Percentiles rank a stretch among this genome's conserved stretches.
Conservation (phyloP, 1,140 invertebrate genomes). For the Popillia japonica region DNA sequence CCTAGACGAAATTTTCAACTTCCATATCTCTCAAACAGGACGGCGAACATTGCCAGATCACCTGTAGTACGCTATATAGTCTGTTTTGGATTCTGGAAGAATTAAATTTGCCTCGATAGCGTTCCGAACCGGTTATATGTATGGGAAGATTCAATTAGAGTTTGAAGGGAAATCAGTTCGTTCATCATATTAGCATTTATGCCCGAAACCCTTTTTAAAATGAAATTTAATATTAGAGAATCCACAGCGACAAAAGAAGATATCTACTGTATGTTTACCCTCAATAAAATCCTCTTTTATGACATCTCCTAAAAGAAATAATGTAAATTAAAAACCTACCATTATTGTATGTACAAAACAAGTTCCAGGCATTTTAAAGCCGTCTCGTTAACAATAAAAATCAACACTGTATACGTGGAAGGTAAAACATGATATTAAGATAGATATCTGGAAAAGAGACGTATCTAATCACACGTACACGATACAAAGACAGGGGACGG, state of each 20-base stretch:
- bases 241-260: neutral
- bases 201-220: no score
- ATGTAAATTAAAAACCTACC: no score
- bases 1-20: slow-evolving; percentile 31
- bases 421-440: slow-evolving; percentile 21
- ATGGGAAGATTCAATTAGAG: no score
- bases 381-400: slow-evolving; percentile 36
- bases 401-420: slow-evolving; percentile 22
- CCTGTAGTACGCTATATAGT: neutral
- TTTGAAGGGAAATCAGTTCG: no score
- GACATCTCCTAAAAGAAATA: neutral
- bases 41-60: neutral
- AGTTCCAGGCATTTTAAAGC: slow-evolving; percentile 20
- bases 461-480: neutral
- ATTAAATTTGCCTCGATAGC: no score
- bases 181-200: no score
- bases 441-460: slow-evolving; percentile 1
- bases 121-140: no score
- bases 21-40: slow-evolving; percentile 19
- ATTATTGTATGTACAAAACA: slow-evolving; percentile 6
- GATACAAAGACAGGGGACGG: neutral
- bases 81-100: no score
- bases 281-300: slow-evolving; percentile 15
- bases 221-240: neutral
- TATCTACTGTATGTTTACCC: slow-evolving; percentile 9